Percentiles rank a stretch among this genome's conserved stretches.
phyloP scores from a whole-genome alignment of 2,113 vertebrate genomes.

The Syrrhaptes paradoxus region DNA sequence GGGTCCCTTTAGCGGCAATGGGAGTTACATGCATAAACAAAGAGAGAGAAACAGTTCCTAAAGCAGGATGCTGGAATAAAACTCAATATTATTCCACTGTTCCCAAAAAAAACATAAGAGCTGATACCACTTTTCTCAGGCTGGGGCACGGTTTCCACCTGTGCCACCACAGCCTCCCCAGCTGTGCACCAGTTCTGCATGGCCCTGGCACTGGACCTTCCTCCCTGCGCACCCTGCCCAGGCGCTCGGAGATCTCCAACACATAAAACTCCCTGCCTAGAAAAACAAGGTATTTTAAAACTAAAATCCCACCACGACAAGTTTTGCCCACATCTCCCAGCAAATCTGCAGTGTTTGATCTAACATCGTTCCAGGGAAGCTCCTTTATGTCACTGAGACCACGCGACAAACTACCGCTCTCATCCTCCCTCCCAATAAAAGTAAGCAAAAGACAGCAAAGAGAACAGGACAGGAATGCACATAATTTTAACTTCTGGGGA shows the following conservation, averaged over 20 bases:
- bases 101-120: neutral
- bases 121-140: neutral
- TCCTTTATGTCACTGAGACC: neutral
- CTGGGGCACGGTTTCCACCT: neutral
- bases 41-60: slow-evolving; percentile 34
- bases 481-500: neutral
- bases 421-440: neutral
- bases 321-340: neutral
- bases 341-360: neutral
- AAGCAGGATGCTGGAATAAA: slow-evolving; percentile 37
- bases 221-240: neutral
- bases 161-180: fast-evolving
- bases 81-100: slow-evolving; percentile 25
- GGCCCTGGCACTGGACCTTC: fast-evolving
- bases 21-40: slow-evolving; percentile 51
- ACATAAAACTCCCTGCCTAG: neutral
- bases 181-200: neutral
- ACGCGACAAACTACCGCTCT: neutral
- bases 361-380: neutral
- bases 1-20: slow-evolving; percentile 20
- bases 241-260: neutral
- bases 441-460: neutral
- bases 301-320: neutral
- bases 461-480: neutral
- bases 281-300: neutral